phyloP scores from a whole-genome alignment of 2,888 invertebrate genomes.

The Drosophila trichaetosa region DNA sequence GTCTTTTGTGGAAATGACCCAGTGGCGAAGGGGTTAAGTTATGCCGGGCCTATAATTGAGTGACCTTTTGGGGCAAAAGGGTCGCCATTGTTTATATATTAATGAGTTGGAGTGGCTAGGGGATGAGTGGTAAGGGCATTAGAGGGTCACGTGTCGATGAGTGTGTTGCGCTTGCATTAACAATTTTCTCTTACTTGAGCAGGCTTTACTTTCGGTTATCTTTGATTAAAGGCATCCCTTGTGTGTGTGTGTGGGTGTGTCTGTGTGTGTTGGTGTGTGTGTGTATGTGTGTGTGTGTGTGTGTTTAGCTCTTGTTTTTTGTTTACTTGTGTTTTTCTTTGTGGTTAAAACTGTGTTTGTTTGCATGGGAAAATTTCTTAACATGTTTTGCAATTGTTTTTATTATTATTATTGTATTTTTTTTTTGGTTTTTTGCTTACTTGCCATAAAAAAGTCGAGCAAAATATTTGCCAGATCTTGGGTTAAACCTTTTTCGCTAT shows the following conservation, averaged over 20 bases:
- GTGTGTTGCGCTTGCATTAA: slow-evolving; percentile 16
- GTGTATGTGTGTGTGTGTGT: neutral
- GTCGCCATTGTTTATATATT: slow-evolving; percentile 49
- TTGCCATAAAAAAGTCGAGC: neutral
- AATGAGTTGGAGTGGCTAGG: slow-evolving; percentile 33
- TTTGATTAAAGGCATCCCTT: slow-evolving; percentile 25
- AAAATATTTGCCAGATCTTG: neutral
- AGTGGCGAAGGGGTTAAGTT: slow-evolving; percentile 50
- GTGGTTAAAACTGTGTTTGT: slow-evolving; percentile 2
- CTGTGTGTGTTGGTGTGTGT: neutral
- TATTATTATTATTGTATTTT: neutral
- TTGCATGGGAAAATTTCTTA: slow-evolving; percentile 5
- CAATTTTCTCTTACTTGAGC: slow-evolving; percentile 18
- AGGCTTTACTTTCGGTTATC: slow-evolving; percentile 15
- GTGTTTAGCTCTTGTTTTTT: neutral
- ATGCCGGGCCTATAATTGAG: slow-evolving; percentile 55
- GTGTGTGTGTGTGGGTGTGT: neutral
- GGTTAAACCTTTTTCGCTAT: slow-evolving; percentile 14
- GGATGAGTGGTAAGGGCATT: neutral
- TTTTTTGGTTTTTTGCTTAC: neutral
- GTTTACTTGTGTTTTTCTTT: slow-evolving; percentile 2
- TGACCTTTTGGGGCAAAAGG: slow-evolving; percentile 54
- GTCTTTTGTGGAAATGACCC: slow-evolving; percentile 9
- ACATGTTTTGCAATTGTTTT: slow-evolving; percentile 6
- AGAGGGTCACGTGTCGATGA: slow-evolving; percentile 34